Percentiles rank a stretch among this genome's conserved stretches.
Evolutionary conservation across 1,140 invertebrate species (phyloP).

Genomic region (Lucilia cuprina): DNA sequence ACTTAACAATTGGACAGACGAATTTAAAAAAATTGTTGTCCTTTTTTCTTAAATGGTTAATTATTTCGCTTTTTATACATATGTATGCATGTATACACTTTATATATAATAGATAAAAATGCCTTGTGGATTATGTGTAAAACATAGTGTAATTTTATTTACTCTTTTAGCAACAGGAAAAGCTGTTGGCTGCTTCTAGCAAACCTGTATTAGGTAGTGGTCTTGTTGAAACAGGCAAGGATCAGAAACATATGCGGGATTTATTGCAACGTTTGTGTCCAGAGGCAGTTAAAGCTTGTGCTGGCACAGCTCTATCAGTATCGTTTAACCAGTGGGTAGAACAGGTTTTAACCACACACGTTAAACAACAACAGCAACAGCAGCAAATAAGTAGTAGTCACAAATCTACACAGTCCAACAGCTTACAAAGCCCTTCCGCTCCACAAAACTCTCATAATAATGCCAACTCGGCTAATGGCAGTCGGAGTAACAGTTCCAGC

Average conservation of each 20-base stretch:
- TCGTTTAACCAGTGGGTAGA: constrained; percentile 61
- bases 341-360: constrained; percentile 54
- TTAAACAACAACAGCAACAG: constrained; percentile 44
- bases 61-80: background rate
- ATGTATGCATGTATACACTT: background rate
- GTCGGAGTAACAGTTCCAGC: constrained; percentile 47
- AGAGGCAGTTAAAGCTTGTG: constrained; percentile 53
- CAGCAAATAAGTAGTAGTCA: constrained; percentile 52
- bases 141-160: background rate
- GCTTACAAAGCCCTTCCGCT: constrained; percentile 46
- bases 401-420: constrained; percentile 61
- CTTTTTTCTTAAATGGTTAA: background rate
- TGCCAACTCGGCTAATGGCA: constrained; percentile 36
- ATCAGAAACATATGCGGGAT: constrained; percentile 55
- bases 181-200: constrained; percentile 35
- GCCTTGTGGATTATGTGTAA: background rate
- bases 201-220: constrained; percentile 41
- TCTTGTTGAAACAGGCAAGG: constrained; percentile 43
- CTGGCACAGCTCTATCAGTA: constrained; percentile 48
- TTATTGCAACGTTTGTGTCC: constrained; percentile 59
- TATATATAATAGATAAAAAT: too few species aligned
- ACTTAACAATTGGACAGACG: too few species aligned
- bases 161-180: constrained; percentile 49
- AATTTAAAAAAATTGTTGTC: background rate
- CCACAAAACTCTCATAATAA: constrained; percentile 39